These are phyloP conservation scores for Merluccius polli DNA, from an alignment of 2,797 vertebrate species.

Conservation along the genomic window DNA sequence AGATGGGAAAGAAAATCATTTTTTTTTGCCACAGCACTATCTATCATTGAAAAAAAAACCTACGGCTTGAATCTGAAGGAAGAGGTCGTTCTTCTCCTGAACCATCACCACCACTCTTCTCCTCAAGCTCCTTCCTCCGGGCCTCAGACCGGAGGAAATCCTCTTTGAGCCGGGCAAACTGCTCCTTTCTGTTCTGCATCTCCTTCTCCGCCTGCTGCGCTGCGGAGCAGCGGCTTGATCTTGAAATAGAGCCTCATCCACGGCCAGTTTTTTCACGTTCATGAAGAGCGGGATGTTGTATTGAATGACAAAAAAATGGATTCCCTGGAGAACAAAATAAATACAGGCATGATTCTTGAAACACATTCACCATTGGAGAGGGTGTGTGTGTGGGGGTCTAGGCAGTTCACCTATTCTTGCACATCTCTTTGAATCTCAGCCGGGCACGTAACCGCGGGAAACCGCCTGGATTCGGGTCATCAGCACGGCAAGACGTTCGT, in stretches of 20 bases:
- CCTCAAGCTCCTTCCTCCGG: conserved; percentile 75
- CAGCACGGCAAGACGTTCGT: conserved; percentile 74
- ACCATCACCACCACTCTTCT: conserved; percentile 74
- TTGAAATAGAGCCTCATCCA: conserved; percentile 88
- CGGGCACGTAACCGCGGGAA: conserved; percentile 78
- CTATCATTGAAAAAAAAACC: conserved; percentile 20
- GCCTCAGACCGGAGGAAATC: conserved; percentile 79
- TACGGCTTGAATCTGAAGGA: conserved; percentile 80
- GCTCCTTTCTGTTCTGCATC: conserved; percentile 79
- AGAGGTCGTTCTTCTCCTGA: conserved; percentile 81
- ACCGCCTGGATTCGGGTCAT: conserved; percentile 78
- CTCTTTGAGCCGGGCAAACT: conserved; percentile 74
- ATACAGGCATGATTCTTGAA: not conserved
- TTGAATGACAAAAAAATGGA: conserved; percentile 79
- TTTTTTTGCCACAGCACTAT: not conserved
- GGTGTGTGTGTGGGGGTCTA: not conserved
- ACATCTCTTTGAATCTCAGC: conserved; percentile 74
- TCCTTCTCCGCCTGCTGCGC: conserved; percentile 80
- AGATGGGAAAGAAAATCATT: no score
- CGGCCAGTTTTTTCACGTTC: conserved; percentile 85
- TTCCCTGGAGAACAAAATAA: conserved; percentile 63
- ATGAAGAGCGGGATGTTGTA: conserved; percentile 82
- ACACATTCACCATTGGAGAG: not conserved
- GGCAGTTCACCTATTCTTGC: conserved; percentile 70
- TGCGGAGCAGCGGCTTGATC: conserved; percentile 80